Base-by-base conservation (phyloP, 2,797 vertebrate species). In the Hyperoplus lanceolatus region DNA sequence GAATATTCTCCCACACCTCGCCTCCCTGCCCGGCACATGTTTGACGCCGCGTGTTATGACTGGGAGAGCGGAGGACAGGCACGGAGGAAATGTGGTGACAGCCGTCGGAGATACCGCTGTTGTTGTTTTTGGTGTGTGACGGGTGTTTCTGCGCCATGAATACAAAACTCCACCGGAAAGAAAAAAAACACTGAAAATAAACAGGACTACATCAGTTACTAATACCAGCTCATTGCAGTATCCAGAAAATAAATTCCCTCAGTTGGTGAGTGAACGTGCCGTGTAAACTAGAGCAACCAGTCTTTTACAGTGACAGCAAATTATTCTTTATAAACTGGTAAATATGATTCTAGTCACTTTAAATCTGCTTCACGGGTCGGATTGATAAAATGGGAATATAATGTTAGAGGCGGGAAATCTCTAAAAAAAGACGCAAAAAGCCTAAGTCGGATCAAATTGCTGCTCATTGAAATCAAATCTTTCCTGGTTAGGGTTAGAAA, bases 231-330 rank as follows among this genome's bases (percentile, higher is more conserved):
- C 14, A 4, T 39, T 43, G 21, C 61, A 0, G 74, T 64, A 50
- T 50, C 49, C 5, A 14, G 43, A 56, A 43, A 70, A 56, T 49
- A 29, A 6, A 36, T 29, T 14, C 29, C 29, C 46, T 48, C 16
- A 42, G 14, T 63, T 53, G 18, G n/a, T 59, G 50, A 48, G 29
- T 54, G n/a, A 66, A 60, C 38, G 16, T 64, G 66, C 54, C 48
- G 50, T 61, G 87, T 92, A 87, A 29, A 57, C 88, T 68, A 84
- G 81, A 73, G 79, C 56, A 81, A 80, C 81, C 16, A 0, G 13
- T 42, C 61, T 49, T 79, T 29, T 36, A 43, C 66, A 56, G 54
- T 39, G 58, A 70, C 82, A 57, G 68, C 39, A 38, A 54, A 50
- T 56, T 29, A 82, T 86, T 76, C 67, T 60, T 39, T 59, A 69